Base-by-base conservation (phyloP, 1,140 invertebrate species). In the Caenorhabditis latens region DNA sequence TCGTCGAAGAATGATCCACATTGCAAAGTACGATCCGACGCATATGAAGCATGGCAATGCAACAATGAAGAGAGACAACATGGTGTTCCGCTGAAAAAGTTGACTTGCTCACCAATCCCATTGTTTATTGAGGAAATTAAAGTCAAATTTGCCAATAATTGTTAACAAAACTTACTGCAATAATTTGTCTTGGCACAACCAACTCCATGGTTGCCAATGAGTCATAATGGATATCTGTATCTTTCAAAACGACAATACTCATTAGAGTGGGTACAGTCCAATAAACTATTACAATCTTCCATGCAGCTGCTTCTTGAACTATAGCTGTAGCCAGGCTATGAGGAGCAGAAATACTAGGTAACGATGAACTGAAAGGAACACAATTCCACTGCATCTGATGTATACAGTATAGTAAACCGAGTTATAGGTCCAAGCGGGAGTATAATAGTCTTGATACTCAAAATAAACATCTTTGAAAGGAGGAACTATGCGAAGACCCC, bases 401-500 rank as follows among this genome's bases (percentile, higher is more conserved):
- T 53, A 79, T 7, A 79, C 3, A 24, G 21, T 53, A 9, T 19
- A 79, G n/a, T 79, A 79, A 79, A 53, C 53, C 4, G 71, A 79
- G n/a, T 48, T 79, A n/a, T 79, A 79, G 7, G 46, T 79, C 14
- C 46, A 40, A 4, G 71, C 71, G 11, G 71, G 46, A 50, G 50
- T 79, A 24, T 79, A 79, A n/a, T 79, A 79, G 21, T 79, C 21
- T 53, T 79, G 71, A 79, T 50, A 79, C 0, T 79, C 4, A n/a
- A 79, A 79, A 79, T 79, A 79, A 16, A 79, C 50, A 6, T 79
- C 71, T 50, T 79, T 79, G 46, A 79, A 46, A 13, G 46, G 46
- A 3, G 71, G 71, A 50, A 79, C 19, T 46, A 53, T 79, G 21
- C 71, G 43, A 13, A 79, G 50, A 13, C 32, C 46, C 71, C 71